Percentiles rank a stretch among this genome's conserved stretches.
Evolutionary conservation across 2,113 vertebrate species (phyloP).

Genomic region (Calcarius ornatus): DNA sequence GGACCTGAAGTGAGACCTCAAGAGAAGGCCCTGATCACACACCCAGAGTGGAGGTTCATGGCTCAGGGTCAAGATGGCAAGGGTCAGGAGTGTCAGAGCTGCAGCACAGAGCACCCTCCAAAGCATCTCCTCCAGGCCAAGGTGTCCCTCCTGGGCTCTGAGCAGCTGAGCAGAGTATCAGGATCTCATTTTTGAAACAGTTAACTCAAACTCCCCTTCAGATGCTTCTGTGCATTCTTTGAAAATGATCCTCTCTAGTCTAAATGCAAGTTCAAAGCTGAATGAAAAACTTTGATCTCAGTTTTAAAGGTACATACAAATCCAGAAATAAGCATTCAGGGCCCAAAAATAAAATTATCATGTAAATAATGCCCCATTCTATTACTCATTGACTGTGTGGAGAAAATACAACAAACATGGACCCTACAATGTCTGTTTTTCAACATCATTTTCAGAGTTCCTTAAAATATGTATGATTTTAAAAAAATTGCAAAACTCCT

Average conservation of each 20-base stretch:
- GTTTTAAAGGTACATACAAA: neutral
- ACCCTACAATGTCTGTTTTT: neutral
- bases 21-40: neutral
- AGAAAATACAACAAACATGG: neutral
- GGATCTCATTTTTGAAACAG: neutral
- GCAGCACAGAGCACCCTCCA: neutral
- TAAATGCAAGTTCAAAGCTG: neutral
- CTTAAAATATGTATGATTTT: neutral
- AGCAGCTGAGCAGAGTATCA: neutral
- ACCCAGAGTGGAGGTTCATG: neutral
- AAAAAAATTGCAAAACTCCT: neutral
- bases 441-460: neutral
- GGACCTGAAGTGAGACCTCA: neutral
- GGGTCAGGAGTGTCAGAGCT: neutral
- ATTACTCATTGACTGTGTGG: neutral
- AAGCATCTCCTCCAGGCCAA: fast-evolving
- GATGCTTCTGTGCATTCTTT: neutral
- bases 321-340: neutral
- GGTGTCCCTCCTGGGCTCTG: neutral
- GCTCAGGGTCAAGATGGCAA: neutral
- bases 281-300: neutral
- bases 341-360: neutral
- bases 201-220: neutral
- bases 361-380: neutral
- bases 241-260: neutral